Evolutionary conservation across 2,113 vertebrate species (phyloP), one percentile per base, ranked within the genome.

Genomic region (Pseudolaguvia tuberculata): DNA sequence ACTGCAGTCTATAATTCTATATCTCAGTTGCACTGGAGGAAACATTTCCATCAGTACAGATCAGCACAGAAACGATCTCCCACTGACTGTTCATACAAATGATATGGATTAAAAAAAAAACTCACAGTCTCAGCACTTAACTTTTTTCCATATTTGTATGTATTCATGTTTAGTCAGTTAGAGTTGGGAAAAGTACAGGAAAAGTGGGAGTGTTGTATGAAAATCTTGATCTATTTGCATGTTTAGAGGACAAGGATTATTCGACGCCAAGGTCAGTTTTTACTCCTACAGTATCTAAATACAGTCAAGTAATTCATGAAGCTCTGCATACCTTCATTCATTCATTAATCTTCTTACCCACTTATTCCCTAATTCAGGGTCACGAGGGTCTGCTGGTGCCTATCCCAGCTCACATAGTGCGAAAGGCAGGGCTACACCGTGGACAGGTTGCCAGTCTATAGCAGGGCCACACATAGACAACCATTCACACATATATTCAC

Each of bases 1-100:
- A 47, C 45, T 48, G 56, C 42, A 15, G 56, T 62, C 47, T 62
- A 71, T 57, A 27, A 27, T 48, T 51, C 12, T 56, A 61, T 23
- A 13, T 47, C 11, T 2, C 47, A 61, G 25, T 50, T 61, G 25
- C 23, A 31, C 17, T 42, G 48, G 70, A 58, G 42, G 27, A 29
- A 31, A 50, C 20, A 20, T 12, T 11, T 52, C 35, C 29, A 39
- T n/a, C n/a, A n/a, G 20, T 4, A 62, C 2, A 73, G 47, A 18
- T 62, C 25, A 53, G 29, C 27, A 9, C 66, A 52, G 23, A 53
- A 69, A n/a, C n/a, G 27, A 18, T 21, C 50, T 73, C 47, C 3
- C 42, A n/a, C 58, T 50, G n/a, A 42, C 35, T 15, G n/a, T 35
- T 45, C 21, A 71, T 42, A 7, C 21, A 42, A 6, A 45, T 29